Percentiles rank a stretch among this genome's conserved stretches.
Evolutionary conservation across 1,140 invertebrate genomes (phyloP).

Genomic region (Ceratina calcarata): DNA sequence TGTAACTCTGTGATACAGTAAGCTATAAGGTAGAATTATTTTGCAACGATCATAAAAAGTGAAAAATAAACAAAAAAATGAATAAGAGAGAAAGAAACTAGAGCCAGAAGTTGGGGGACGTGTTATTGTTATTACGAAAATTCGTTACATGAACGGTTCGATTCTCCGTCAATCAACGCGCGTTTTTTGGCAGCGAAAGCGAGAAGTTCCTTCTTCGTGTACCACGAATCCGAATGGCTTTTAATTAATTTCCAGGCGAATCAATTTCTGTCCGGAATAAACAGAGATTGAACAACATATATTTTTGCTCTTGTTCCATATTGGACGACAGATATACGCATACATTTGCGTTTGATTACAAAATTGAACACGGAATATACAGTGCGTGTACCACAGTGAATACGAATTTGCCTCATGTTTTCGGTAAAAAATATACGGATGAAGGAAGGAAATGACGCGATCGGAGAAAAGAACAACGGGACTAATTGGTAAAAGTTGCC

Average conservation of each 20-base stretch:
- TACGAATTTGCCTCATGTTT: no score
- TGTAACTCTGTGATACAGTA: slow-evolving; percentile 80
- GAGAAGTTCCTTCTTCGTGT: slow-evolving; percentile 27
- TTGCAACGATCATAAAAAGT: slow-evolving; percentile 65
- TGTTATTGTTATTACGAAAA: slow-evolving; percentile 52
- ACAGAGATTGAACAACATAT: no score
- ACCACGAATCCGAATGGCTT: background rate
- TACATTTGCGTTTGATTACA: no score
- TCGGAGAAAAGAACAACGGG: slow-evolving; percentile 16
- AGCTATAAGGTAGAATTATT: slow-evolving; percentile 78
- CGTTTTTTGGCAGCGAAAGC: slow-evolving; percentile 22
- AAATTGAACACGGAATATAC: no score
- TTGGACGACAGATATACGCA: no score
- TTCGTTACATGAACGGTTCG: slow-evolving; percentile 51
- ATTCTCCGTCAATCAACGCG: slow-evolving; percentile 43
- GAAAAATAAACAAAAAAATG: slow-evolving; percentile 17
- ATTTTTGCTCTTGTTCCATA: no score
- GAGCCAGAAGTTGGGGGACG: background rate
- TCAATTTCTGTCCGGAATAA: no score
- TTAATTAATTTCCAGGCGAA: background rate
- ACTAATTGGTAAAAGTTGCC: slow-evolving; percentile 65
- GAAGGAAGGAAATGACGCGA: background rate
- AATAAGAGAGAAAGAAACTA: slow-evolving; percentile 21
- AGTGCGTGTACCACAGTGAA: no score
- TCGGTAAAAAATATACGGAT: background rate